phyloP scores from a whole-genome alignment of 2,113 vertebrate species.

The Cygnus atratus region DNA sequence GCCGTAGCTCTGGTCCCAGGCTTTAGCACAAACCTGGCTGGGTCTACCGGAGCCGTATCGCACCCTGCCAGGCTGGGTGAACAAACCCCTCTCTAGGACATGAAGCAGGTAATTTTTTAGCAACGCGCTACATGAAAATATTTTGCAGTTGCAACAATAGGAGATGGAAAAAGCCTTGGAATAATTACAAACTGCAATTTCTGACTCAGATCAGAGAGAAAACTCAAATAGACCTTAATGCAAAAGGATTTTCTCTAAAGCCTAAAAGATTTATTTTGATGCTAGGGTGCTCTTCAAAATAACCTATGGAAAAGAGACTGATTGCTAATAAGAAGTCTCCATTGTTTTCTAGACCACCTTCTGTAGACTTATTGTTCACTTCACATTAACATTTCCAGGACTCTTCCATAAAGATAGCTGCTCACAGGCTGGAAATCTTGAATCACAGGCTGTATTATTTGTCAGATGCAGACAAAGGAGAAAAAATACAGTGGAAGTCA shows the following conservation, averaged over 20 bases:
- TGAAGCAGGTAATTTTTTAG: neutral
- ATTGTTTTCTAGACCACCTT: neutral
- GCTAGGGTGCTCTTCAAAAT: neutral
- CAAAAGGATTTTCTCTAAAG: neutral
- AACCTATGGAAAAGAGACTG: neutral
- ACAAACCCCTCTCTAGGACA: neutral
- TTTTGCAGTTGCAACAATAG: neutral
- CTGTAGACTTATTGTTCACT: neutral
- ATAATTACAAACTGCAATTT: neutral
- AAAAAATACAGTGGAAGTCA: neutral
- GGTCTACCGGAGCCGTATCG: neutral
- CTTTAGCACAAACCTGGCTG: rapidly evolving
- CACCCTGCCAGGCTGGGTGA: rapidly evolving
- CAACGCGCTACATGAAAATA: neutral
- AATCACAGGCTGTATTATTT: neutral
- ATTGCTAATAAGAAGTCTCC: neutral
- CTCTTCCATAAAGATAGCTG: neutral
- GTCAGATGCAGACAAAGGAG: neutral
- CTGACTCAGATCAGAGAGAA: neutral
- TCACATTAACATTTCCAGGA: neutral
- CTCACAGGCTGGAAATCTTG: neutral
- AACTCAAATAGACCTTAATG: rapidly evolving
- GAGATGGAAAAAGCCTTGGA: neutral
- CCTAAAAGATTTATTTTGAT: neutral
- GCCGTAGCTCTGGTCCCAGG: neutral